Percentiles rank a stretch among this genome's conserved stretches.
phyloP scores from a whole-genome alignment of 2,113 vertebrate species.

The Dasyprocta punctata region DNA sequence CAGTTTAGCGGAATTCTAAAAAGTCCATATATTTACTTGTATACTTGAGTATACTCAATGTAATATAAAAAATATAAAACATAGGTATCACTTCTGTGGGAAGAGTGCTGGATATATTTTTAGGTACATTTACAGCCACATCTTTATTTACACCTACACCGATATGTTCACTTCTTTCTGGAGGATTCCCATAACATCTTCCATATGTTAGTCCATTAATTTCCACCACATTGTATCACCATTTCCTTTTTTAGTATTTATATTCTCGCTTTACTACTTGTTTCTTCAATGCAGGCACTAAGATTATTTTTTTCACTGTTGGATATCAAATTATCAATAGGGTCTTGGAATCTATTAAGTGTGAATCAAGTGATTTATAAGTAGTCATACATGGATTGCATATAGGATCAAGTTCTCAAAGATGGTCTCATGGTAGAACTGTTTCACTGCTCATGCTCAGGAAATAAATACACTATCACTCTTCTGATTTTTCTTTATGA shows the following conservation, averaged over 20 bases:
- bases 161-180: neutral
- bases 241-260: neutral
- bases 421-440: neutral
- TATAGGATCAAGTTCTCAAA: neutral
- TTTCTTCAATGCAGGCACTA: neutral
- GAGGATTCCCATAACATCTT: neutral
- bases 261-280: neutral
- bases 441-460: neutral
- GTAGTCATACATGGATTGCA: neutral
- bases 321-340: neutral
- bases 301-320: neutral
- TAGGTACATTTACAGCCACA: neutral
- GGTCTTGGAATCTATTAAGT: neutral
- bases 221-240: no score
- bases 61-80: neutral
- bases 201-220: fast-evolving
- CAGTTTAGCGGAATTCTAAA: neutral
- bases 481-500: neutral
- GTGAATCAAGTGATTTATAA: neutral
- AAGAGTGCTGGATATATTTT: neutral
- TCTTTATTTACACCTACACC: neutral
- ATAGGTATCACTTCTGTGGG: neutral
- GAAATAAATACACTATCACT: neutral
- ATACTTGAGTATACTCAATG: neutral
- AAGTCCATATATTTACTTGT: neutral